These are phyloP conservation scores for Drosophila differens DNA, from an alignment of 2,888 invertebrate genomes.

Conservation along the genomic window DNA sequence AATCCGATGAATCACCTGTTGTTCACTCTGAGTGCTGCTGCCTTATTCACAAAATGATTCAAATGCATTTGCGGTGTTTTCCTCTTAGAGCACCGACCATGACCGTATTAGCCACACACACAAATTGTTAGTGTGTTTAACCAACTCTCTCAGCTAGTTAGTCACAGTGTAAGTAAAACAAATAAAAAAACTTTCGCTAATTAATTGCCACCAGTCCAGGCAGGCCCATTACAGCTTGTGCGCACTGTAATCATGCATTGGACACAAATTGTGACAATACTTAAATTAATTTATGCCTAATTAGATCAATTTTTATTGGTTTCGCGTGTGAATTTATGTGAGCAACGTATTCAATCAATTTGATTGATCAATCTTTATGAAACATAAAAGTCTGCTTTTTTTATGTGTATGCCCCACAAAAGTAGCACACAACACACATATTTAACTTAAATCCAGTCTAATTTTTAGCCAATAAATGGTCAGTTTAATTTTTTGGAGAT, in stretches of 20 bases:
- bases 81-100: constrained; percentile 13
- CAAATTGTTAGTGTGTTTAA: not conserved
- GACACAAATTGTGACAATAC: constrained; percentile 16
- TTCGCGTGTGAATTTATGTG: not conserved
- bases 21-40: not conserved
- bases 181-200: constrained; percentile 54
- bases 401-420: not conserved
- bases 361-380: not conserved
- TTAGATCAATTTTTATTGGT: constrained; percentile 1
- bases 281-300: constrained; percentile 19
- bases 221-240: constrained; percentile 25
- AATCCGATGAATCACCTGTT: constrained; percentile 62
- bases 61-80: constrained; percentile 25
- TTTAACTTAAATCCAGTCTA: not conserved
- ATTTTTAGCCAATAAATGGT: not conserved
- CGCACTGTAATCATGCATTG: constrained; percentile 20
- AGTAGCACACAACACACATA: not conserved
- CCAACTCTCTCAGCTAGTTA: constrained; percentile 8
- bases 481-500: not conserved
- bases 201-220: constrained; percentile 33
- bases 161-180: not conserved
- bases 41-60: constrained; percentile 28
- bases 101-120: constrained; percentile 6
- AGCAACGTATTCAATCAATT: not conserved
- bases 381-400: not conserved